Percentiles rank a stretch among this genome's conserved stretches.
phyloP scores from a whole-genome alignment of 2,888 invertebrate genomes.

The Andrena chrysosceles region DNA sequence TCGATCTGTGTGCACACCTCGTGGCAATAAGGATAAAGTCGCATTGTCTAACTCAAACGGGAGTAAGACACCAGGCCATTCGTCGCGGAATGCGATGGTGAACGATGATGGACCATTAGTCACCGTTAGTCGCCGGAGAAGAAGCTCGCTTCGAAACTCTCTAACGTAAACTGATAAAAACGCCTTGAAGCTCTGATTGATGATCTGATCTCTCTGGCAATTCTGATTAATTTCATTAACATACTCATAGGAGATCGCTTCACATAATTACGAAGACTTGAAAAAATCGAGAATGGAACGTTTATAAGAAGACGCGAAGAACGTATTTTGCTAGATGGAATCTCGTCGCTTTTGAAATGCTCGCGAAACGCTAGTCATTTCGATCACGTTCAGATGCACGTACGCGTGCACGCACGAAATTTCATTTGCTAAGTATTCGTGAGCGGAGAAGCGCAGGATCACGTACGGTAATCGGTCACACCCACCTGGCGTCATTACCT shows the following conservation, averaged over 20 bases:
- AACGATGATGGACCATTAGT: constrained; percentile 69
- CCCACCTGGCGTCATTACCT: constrained; percentile 46
- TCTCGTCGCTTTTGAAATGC: constrained; percentile 8
- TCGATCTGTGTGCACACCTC: constrained; percentile 40
- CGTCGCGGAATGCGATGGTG: constrained; percentile 60
- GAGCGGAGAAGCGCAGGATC: constrained; percentile 31
- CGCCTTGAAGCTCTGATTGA: constrained; percentile 45
- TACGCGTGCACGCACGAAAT: constrained; percentile 42
- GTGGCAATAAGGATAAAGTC: constrained; percentile 57
- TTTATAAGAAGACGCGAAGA: not conserved
- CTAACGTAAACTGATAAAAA: constrained; percentile 45
- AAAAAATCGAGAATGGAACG: constrained; percentile 5
- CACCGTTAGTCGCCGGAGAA: constrained; percentile 30
- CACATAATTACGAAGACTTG: constrained; percentile 22
- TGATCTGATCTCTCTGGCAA: not conserved
- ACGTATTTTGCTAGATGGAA: too few relatives aligned
- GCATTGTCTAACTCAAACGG: constrained; percentile 61
- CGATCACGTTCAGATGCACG: constrained; percentile 43
- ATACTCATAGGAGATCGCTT: constrained; percentile 14
- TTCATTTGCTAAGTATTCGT: constrained; percentile 52
- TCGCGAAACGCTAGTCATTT: constrained; percentile 32
- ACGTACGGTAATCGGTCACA: constrained; percentile 54
- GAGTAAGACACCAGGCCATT: constrained; percentile 62
- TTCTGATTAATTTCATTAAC: constrained; percentile 32
- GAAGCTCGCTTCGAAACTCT: constrained; percentile 55